phyloP scores from a whole-genome alignment of 2,888 invertebrate genomes.

The Nebria salina region DNA sequence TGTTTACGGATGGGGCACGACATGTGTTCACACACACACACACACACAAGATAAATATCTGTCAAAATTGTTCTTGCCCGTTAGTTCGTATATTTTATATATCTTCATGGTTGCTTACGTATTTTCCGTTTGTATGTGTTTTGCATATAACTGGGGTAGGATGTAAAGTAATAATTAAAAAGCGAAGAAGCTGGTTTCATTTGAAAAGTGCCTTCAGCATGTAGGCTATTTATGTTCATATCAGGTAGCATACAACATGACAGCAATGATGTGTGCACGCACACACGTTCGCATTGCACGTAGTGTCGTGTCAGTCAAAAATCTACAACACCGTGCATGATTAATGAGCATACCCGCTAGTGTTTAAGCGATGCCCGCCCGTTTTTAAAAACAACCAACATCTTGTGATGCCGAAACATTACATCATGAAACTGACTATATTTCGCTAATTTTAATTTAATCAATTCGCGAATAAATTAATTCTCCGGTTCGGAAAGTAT shows the following conservation, averaged over 20 bases:
- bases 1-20: conserved; percentile 40
- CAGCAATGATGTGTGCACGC: background rate
- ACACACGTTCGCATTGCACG: background rate
- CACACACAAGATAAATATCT: conserved; percentile 43
- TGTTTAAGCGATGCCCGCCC: no score
- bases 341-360: background rate
- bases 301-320: background rate
- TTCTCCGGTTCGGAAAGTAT: no score
- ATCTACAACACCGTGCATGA: background rate
- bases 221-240: background rate
- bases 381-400: background rate
- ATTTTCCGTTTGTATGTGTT: no score
- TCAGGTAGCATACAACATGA: background rate
- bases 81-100: no score
- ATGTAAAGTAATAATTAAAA: background rate
- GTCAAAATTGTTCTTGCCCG: conserved; percentile 42
- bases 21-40: conserved; percentile 31
- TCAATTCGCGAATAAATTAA: no score
- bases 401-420: background rate
- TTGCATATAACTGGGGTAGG: no score
- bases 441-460: no score
- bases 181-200: background rate
- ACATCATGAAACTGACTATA: no score
- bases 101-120: no score
- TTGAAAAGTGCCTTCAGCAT: conserved; percentile 1